Evolutionary conservation across 2,888 invertebrate species (phyloP).

Genomic region (Drosophila nr. perissopoda): DNA sequence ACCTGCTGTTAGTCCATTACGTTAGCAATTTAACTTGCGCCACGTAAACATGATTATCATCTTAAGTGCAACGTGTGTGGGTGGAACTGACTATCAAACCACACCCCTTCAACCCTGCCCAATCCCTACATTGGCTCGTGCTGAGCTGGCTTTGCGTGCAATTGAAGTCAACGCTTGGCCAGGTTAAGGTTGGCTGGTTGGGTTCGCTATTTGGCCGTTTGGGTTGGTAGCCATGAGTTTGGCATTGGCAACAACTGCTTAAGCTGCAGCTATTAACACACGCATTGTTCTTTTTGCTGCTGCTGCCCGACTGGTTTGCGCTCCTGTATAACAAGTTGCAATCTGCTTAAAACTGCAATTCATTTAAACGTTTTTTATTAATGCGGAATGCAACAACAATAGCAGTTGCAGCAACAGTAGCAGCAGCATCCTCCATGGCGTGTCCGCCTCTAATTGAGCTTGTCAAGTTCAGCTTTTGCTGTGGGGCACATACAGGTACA

Average conservation of each 20-base stretch:
- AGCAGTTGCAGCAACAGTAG: background rate
- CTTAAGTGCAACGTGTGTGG: constrained; percentile 76
- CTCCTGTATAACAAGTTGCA: constrained; percentile 69
- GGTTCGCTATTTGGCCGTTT: constrained; percentile 5
- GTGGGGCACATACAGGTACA: constrained; percentile 27
- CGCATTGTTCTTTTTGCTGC: constrained; percentile 26
- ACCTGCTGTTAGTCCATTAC: constrained; percentile 79
- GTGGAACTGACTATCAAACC: constrained; percentile 16
- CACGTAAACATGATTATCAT: constrained; percentile 81
- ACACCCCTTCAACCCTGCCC: background rate
- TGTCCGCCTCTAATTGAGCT: constrained; percentile 70
- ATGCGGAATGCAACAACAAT: constrained; percentile 29
- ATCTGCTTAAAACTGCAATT: constrained; percentile 79
- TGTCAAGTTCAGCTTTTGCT: constrained; percentile 69
- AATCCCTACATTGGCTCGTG: background rate
- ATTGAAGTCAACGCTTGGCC: constrained; percentile 55
- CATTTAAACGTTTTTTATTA: constrained; percentile 69
- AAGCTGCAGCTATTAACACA: constrained; percentile 58
- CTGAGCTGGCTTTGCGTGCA: constrained; percentile 64
- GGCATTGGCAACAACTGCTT: constrained; percentile 42
- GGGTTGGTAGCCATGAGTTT: constrained; percentile 28
- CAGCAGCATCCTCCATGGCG: constrained; percentile 16
- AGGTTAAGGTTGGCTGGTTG: constrained; percentile 25
- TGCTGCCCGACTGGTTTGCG: constrained; percentile 24
- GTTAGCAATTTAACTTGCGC: constrained; percentile 81